A percentile compares a stretch with the other conserved stretches of the same genome.
Conservation (phyloP, 2,797 vertebrate genomes). For the Brotula barbata region DNA sequence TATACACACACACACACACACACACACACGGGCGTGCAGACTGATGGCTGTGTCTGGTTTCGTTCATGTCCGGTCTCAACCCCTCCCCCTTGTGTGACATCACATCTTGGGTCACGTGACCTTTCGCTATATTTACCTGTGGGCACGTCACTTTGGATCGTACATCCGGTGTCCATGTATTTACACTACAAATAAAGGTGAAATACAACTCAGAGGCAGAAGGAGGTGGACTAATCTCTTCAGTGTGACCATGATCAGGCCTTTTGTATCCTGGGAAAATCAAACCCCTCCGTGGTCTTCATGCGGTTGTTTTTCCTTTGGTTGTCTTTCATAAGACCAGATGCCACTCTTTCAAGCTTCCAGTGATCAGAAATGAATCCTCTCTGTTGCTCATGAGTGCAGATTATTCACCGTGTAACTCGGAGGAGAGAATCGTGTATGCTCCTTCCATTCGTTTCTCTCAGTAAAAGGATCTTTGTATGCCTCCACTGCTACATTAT, state of each 20-base stretch:
- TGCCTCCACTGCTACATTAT: constrained; percentile 73
- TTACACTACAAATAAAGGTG: constrained; percentile 71
- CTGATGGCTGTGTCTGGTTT: constrained; percentile 46
- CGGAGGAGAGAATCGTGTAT: constrained; percentile 66
- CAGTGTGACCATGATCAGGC: constrained; percentile 51
- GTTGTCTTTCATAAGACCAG: constrained; percentile 50
- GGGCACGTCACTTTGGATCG: constrained; percentile 72
- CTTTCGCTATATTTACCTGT: constrained; percentile 68
- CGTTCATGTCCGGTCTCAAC: constrained; percentile 44
- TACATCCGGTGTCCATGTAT: constrained; percentile 68
- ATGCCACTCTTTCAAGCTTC: constrained; percentile 64
- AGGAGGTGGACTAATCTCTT: constrained; percentile 30
- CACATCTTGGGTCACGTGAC: constrained; percentile 71
- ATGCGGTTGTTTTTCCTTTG: constrained; percentile 37
- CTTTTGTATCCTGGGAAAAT: constrained; percentile 57
- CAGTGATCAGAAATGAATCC: constrained; percentile 63
- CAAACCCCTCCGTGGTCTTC: constrained; percentile 45
- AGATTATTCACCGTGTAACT: constrained; percentile 69
- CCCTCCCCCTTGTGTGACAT: constrained; percentile 57
- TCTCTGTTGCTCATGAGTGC: constrained; percentile 73
- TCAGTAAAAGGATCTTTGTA: constrained; percentile 62
- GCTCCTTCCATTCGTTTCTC: constrained; percentile 68
- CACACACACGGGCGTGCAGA: constrained; percentile 22
- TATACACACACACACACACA: constrained; percentile 19
- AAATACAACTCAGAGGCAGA: constrained; percentile 41